Evolutionary conservation across 1,140 invertebrate species (phyloP), one percentile per base, ranked within the genome.

Genomic region (Schmidtea mediterranea): DNA sequence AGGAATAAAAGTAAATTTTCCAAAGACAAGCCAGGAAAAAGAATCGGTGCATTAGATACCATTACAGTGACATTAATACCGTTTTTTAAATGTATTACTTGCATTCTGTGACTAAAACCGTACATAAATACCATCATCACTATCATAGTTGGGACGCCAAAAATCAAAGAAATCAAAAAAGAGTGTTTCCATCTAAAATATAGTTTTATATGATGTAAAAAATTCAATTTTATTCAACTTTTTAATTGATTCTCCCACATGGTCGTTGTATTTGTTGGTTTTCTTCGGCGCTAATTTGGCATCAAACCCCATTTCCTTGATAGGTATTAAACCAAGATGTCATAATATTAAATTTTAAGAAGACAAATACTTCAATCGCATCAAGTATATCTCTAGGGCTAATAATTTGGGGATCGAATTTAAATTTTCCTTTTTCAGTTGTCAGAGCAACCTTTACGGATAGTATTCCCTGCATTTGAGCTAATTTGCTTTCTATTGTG

Each of bases 61-160:
- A 45, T 45, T 15, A 3, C 15, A 15, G 43, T 15, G 3, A n/a
- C 12, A 26, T 22, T 18, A 9, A 9, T 48, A 8, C 5, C 26
- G 26, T 10, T 32, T n/a, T n/a, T n/a, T n/a, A n/a, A n/a, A n/a
- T n/a, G n/a, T n/a, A n/a, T n/a, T n/a, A n/a, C n/a, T n/a, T n/a
- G n/a, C 10, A 10, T 3, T 3, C 3, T 36, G 12, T 48, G 46
- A 48, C 23, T 16, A 16, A 70, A 58, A 10, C 16, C 15, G 6
- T 74, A 52, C 82, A 89, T 94, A 61, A 84, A 92, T 62, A 90
- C 90, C 43, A 79, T 75, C 90, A 97, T 98, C 21, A 82, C 75
- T 26, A 80, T 68, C 84, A 98, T 94, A 52, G 81, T 79, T 3
- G 90, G 90, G 0, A 79, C 73, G 19, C 89, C 90, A 65, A 95